Conservation (phyloP, 2,797 vertebrate genomes). For the Echiichthys vipera region DNA sequence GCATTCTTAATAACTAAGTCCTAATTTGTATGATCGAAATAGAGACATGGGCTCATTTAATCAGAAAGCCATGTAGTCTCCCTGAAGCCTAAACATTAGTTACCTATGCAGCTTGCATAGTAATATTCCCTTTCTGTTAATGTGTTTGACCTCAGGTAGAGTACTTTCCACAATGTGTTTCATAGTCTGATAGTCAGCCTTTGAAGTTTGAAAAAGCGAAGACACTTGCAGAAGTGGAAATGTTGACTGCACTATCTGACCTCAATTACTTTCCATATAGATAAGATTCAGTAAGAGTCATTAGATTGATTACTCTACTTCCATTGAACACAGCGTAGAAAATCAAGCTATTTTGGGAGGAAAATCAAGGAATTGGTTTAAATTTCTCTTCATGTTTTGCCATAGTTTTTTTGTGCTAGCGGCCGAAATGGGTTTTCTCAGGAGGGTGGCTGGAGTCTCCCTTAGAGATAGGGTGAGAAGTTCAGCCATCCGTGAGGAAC, state of each 20-base stretch:
- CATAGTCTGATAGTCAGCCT: constrained; percentile 39
- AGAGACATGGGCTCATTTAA: constrained; percentile 63
- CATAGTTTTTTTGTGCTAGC: not conserved
- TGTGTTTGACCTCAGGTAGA: constrained; percentile 72
- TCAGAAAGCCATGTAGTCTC: constrained; percentile 59
- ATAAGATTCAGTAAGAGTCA: constrained; percentile 55
- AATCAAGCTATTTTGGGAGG: constrained; percentile 24
- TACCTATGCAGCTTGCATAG: constrained; percentile 63
- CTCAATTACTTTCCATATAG: constrained; percentile 51
- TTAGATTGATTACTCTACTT: constrained; percentile 49
- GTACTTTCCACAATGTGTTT: constrained; percentile 49
- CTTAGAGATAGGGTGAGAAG: too few relatives aligned
- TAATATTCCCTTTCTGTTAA: constrained; percentile 63
- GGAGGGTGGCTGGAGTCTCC: too few relatives aligned
- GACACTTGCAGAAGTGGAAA: constrained; percentile 42
- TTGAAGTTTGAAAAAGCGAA: constrained; percentile 53
- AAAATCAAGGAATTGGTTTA: too few relatives aligned
- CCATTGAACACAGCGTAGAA: constrained; percentile 13
- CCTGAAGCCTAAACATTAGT: constrained; percentile 68
- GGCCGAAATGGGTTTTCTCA: too few relatives aligned
- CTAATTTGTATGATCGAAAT: constrained; percentile 64
- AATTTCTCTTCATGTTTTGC: not conserved
- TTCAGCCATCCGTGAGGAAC: too few relatives aligned
- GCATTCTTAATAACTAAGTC: constrained; percentile 54
- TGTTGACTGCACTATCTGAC: constrained; percentile 54